phyloP scores from a whole-genome alignment of 30 jellyfish, hydroid and myxozoan genomes.

The Aurelia aurita region DNA sequence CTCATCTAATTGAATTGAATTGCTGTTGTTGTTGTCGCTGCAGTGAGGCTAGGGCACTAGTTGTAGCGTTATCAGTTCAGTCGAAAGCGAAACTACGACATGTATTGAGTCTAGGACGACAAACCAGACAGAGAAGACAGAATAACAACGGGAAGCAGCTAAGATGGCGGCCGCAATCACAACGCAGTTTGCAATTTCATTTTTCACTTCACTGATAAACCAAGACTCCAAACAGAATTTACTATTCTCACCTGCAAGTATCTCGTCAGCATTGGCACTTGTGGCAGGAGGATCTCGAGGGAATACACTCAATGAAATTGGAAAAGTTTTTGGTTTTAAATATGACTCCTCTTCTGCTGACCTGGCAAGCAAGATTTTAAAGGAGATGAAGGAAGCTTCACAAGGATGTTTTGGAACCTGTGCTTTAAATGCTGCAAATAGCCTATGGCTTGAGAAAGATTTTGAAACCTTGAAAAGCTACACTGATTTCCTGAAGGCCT shows the following conservation, averaged over 20 bases:
- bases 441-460: slow-evolving; percentile 54
- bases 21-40: too few species aligned
- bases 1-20: too few species aligned
- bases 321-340: slow-evolving; percentile 19
- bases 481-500: slow-evolving; percentile 21
- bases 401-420: slow-evolving; percentile 18
- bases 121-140: too few species aligned
- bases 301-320: slow-evolving; percentile 59
- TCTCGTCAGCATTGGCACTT: slow-evolving; percentile 68
- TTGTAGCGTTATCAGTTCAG: too few species aligned
- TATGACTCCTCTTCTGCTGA: not conserved
- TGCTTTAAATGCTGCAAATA: slow-evolving; percentile 56
- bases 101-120: too few species aligned
- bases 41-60: too few species aligned
- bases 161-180: slow-evolving; percentile 44
- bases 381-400: slow-evolving; percentile 21
- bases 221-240: slow-evolving; percentile 44
- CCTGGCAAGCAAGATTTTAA: slow-evolving; percentile 19
- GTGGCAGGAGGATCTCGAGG: slow-evolving; percentile 81
- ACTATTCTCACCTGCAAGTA: slow-evolving; percentile 69
- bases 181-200: slow-evolving; percentile 58
- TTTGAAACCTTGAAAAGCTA: not conserved
- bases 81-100: too few species aligned
- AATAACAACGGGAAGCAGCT: too few species aligned
- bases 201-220: slow-evolving; percentile 50